Percentiles rank a stretch among this genome's conserved stretches.
Evolutionary conservation across 2,888 invertebrate genomes (phyloP).

Genomic region (Muscina levida): DNA sequence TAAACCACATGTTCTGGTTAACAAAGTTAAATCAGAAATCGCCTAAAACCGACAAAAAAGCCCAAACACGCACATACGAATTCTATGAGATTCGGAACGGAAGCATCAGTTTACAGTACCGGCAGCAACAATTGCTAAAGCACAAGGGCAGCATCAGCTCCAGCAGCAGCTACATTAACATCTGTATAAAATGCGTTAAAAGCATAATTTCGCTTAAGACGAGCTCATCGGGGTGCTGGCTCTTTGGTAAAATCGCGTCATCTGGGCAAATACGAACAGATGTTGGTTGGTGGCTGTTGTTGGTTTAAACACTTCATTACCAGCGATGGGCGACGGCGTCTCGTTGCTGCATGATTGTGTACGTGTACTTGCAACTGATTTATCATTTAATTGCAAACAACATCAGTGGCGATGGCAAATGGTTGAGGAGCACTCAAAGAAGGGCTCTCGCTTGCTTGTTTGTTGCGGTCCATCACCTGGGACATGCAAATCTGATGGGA

Average conservation of each 20-base stretch:
- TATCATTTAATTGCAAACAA: constrained; percentile 34
- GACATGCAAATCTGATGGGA: constrained; percentile 6
- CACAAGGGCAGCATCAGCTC: constrained; percentile 14
- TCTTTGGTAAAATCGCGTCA: constrained; percentile 58
- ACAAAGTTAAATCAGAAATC: constrained; percentile 51
- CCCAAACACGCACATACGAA: constrained; percentile 23
- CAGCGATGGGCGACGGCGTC: constrained; percentile 27
- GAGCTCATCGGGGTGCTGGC: background rate
- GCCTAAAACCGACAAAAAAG: constrained; percentile 19
- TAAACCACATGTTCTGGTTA: constrained; percentile 55
- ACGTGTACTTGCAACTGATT: constrained; percentile 19
- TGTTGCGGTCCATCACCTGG: constrained; percentile 53
- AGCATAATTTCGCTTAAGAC: constrained; percentile 41
- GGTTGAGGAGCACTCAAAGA: too few species aligned
- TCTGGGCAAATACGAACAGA: constrained; percentile 52
- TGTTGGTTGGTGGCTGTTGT: constrained; percentile 50
- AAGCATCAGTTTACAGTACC: constrained; percentile 17
- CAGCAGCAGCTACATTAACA: constrained; percentile 51
- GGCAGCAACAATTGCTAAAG: background rate
- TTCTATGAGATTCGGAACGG: background rate
- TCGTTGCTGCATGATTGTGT: constrained; percentile 30
- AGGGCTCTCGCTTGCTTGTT: constrained; percentile 56
- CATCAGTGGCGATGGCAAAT: background rate
- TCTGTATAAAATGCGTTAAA: constrained; percentile 60
- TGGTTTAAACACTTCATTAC: constrained; percentile 54